These are phyloP conservation scores for Muricea muricata DNA, from an alignment of 92 coral and sea anemone genomes.

Conservation along the genomic window DNA sequence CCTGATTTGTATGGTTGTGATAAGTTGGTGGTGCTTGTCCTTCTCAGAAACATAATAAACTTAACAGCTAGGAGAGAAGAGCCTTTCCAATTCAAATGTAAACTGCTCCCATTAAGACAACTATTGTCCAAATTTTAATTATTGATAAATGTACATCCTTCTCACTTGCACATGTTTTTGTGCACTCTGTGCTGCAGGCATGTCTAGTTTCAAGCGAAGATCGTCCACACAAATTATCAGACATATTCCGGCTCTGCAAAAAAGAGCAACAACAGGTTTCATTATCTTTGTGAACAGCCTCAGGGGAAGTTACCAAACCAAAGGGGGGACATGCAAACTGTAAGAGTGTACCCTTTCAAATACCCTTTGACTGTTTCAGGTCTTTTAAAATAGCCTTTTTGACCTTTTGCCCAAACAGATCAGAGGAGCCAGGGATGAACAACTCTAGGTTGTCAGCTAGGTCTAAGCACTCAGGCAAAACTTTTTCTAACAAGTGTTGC, in stretches of 20 bases:
- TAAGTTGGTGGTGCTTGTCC: background rate
- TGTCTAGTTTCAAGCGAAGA: background rate
- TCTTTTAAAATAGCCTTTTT: background rate
- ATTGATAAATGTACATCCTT: background rate
- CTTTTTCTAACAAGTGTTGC: background rate
- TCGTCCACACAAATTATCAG: background rate
- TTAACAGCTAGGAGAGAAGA: constrained; percentile 51
- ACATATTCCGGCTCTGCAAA: background rate
- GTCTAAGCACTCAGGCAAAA: background rate
- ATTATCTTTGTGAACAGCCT: background rate
- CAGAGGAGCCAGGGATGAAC: background rate
- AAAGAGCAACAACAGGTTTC: background rate
- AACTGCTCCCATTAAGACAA: constrained; percentile 67
- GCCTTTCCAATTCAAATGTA: constrained; percentile 25
- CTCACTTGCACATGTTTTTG: background rate
- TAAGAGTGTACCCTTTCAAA: too few species aligned
- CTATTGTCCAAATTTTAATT: constrained; percentile 39
- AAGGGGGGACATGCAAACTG: too few species aligned
- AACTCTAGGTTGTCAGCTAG: background rate
- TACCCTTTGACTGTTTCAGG: background rate
- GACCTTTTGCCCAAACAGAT: background rate
- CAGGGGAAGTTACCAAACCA: too few species aligned
- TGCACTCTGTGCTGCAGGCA: background rate
- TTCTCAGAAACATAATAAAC: background rate
- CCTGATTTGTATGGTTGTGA: background rate